Percentiles rank a stretch among this genome's conserved stretches.
Evolutionary conservation across 92 coral and sea anemone species (phyloP).

Genomic region (Scolanthus callimorphus): DNA sequence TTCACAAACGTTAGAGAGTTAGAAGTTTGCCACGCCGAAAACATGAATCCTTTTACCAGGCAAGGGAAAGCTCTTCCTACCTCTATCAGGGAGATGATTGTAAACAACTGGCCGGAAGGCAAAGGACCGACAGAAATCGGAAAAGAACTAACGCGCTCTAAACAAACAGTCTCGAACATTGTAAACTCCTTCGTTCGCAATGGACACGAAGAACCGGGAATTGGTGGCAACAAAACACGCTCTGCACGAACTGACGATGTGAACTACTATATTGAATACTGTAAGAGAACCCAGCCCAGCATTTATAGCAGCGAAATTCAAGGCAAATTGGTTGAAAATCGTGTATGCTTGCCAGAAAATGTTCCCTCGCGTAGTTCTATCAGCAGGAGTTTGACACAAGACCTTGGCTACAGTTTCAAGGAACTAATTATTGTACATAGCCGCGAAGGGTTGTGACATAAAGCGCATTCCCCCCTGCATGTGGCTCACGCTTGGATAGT

Average conservation of each 20-base stretch:
- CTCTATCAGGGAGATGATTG: too few relatives aligned
- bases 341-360: constrained; percentile 9
- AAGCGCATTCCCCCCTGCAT: too few relatives aligned
- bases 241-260: constrained; percentile 7
- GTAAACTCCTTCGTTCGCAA: constrained; percentile 11
- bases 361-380: constrained; percentile 13
- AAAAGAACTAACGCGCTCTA: constrained; percentile 1
- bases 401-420: too few relatives aligned
- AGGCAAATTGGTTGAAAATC: constrained; percentile 11
- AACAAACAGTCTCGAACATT: not conserved
- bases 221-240: constrained; percentile 8
- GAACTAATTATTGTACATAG: too few relatives aligned
- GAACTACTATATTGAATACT: too few relatives aligned
- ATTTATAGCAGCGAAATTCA: constrained; percentile 10
- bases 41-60: too few relatives aligned
- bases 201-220: constrained; percentile 2
- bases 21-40: too few relatives aligned
- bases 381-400: constrained; percentile 8
- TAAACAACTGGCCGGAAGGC: constrained; percentile 11
- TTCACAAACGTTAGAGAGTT: too few relatives aligned
- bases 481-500: too few relatives aligned
- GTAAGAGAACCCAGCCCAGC: constrained; percentile 16
- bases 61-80: too few relatives aligned
- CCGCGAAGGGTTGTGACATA: too few relatives aligned
- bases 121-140: too few relatives aligned